These are phyloP conservation scores for Empis stercorea DNA, from an alignment of 2,888 invertebrate species.

Conservation along the genomic window DNA sequence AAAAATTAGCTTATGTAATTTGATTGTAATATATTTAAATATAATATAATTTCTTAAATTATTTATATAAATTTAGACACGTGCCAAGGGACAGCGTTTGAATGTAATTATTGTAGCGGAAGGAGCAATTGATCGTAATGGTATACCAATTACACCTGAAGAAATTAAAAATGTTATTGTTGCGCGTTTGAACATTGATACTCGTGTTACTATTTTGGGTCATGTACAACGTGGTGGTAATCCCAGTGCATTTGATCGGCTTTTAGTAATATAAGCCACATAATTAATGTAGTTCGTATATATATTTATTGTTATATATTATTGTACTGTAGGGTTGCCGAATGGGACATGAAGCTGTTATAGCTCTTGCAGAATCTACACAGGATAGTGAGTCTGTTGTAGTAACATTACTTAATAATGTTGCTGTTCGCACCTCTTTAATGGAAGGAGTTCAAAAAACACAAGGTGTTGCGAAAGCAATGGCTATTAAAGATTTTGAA, in stretches of 20 bases:
- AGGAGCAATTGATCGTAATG: constrained; percentile 85
- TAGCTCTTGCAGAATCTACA: constrained; percentile 86
- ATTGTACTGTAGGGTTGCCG: constrained; percentile 59
- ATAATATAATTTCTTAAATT: neutral
- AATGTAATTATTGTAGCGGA: constrained; percentile 95
- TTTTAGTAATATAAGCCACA: constrained; percentile 51
- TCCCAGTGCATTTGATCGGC: constrained; percentile 90
- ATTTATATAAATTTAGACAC: constrained; percentile 46
- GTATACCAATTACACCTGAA: constrained; percentile 82
- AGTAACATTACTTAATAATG: constrained; percentile 87
- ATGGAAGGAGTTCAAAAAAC: constrained; percentile 92
- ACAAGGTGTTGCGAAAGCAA: constrained; percentile 74
- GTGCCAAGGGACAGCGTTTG: constrained; percentile 73
- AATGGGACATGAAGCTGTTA: constrained; percentile 96
- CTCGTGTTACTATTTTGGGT: constrained; percentile 89
- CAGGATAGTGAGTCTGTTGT: constrained; percentile 75
- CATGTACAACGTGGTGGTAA: constrained; percentile 94
- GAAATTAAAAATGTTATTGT: constrained; percentile 77
- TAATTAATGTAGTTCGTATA: neutral
- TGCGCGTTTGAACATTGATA: constrained; percentile 78
- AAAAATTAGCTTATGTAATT: constrained; percentile 39
- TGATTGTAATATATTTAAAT: too few relatives aligned
- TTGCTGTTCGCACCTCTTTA: constrained; percentile 81
- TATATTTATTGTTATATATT: constrained; percentile 43
- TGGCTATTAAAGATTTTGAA: constrained; percentile 85